Evolutionary conservation across 2,888 invertebrate genomes (phyloP).

Genomic region (Agrochola macilenta): DNA sequence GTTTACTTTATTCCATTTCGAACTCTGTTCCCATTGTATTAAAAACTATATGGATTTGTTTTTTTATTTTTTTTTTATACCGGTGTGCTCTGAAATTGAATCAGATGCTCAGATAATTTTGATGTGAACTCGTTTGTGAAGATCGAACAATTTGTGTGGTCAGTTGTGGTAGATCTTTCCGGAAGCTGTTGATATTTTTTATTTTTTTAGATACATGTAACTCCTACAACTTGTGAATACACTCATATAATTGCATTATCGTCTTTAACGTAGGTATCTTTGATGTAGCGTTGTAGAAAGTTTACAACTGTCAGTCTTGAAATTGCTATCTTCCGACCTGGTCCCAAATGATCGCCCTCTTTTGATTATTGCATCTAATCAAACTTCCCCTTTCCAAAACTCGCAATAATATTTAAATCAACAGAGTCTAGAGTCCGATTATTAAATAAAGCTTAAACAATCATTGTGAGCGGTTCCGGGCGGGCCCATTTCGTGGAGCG

Average conservation of each 20-base stretch:
- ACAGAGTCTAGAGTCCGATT: constrained; percentile 46
- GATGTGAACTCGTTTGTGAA: constrained; percentile 55
- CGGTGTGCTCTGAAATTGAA: constrained; percentile 46
- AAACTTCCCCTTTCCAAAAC: constrained; percentile 41
- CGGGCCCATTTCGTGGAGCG: constrained; percentile 36
- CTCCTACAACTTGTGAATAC: neutral
- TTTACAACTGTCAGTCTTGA: neutral
- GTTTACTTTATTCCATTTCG: constrained; percentile 61
- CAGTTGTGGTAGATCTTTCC: constrained; percentile 20
- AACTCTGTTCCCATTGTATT: constrained; percentile 61
- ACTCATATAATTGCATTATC: neutral
- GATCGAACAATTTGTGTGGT: constrained; percentile 50
- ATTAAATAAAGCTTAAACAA: constrained; percentile 61
- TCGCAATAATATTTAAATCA: constrained; percentile 54
- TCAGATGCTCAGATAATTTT: constrained; percentile 53
- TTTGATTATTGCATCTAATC: constrained; percentile 46
- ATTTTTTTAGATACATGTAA: neutral
- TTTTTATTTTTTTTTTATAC: constrained; percentile 13
- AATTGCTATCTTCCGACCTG: constrained; percentile 24
- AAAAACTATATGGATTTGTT: constrained; percentile 48
- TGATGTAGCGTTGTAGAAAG: neutral
- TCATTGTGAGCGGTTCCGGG: constrained; percentile 52
- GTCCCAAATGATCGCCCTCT: constrained; percentile 25
- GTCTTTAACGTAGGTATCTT: neutral
- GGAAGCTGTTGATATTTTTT: constrained; percentile 9